Evolutionary conservation across 2,113 vertebrate genomes (phyloP).

Genomic region (Cariama cristata): DNA sequence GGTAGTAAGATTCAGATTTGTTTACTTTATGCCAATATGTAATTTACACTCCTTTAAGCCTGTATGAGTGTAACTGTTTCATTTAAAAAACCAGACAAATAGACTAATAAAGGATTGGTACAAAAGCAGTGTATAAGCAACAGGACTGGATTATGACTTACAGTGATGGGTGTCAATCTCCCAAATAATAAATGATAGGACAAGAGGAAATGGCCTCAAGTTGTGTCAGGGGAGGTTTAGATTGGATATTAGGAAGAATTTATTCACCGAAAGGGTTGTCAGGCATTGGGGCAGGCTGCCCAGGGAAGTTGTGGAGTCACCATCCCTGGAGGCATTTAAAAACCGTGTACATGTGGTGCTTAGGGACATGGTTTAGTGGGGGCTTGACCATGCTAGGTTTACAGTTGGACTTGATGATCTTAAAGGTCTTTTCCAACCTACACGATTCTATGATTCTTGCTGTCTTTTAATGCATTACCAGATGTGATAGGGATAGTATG

Average conservation of each 20-base stretch:
- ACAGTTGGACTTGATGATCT: too few species aligned
- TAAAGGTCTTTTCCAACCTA: neutral
- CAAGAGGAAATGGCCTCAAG: neutral
- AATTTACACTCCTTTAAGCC: neutral
- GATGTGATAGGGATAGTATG: neutral
- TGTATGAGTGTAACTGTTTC: neutral
- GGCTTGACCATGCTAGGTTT: neutral
- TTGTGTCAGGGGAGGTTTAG: neutral
- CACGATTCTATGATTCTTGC: neutral
- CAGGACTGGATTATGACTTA: neutral
- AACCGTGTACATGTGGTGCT: neutral
- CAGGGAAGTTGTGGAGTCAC: neutral
- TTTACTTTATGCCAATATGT: neutral
- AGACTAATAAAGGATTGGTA: neutral
- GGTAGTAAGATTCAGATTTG: neutral
- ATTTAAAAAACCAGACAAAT: neutral
- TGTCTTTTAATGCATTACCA: rapidly evolving
- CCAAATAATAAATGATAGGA: neutral
- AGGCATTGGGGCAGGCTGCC: neutral
- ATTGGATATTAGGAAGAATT: neutral
- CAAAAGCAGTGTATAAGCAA: neutral
- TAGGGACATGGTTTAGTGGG: neutral
- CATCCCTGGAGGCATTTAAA: neutral
- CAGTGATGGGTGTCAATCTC: neutral
- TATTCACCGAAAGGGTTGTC: neutral